These are phyloP conservation scores for Aphaenogaster ashmeadi DNA, from an alignment of 1,140 invertebrate genomes.

Conservation along the genomic window DNA sequence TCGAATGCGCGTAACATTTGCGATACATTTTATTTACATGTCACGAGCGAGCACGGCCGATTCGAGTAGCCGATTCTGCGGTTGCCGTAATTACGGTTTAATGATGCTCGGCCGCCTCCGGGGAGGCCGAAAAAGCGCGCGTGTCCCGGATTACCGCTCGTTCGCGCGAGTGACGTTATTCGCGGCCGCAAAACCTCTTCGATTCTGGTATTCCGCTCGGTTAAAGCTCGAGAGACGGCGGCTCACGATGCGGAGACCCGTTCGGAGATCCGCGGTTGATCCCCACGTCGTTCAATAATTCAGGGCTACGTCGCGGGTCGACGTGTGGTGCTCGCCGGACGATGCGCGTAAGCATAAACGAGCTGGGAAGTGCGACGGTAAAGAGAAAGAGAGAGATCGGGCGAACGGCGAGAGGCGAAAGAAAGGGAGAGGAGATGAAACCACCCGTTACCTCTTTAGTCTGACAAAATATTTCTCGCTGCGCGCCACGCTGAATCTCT, in stretches of 20 bases:
- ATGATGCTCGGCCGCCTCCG: constrained; percentile 47
- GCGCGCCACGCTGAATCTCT: constrained; percentile 71
- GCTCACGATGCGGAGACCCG: constrained; percentile 61
- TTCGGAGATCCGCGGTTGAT: constrained; percentile 74
- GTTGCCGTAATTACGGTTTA: constrained; percentile 52
- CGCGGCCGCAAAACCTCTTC: constrained; percentile 45
- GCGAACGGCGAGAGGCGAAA: constrained; percentile 47
- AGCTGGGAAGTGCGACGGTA: constrained; percentile 59
- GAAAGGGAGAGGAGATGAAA: constrained; percentile 68
- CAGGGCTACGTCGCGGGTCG: constrained; percentile 72
- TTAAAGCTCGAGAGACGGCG: constrained; percentile 70
- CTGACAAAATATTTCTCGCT: constrained; percentile 81
- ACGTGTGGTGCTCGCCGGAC: constrained; percentile 70
- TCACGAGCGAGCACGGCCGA: neutral
- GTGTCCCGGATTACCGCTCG: constrained; percentile 60
- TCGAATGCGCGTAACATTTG: neutral
- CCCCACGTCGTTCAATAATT: constrained; percentile 79
- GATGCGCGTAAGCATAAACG: constrained; percentile 78
- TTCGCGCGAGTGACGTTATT: constrained; percentile 64
- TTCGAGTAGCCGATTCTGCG: constrained; percentile 35
- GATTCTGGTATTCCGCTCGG: constrained; percentile 54
- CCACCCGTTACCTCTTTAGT: constrained; percentile 75
- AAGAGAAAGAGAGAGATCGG: constrained; percentile 56
- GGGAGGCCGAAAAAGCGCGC: constrained; percentile 50
- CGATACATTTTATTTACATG: neutral